phyloP scores from a whole-genome alignment of 2,888 invertebrate genomes.

The Drosophila subquinaria region DNA sequence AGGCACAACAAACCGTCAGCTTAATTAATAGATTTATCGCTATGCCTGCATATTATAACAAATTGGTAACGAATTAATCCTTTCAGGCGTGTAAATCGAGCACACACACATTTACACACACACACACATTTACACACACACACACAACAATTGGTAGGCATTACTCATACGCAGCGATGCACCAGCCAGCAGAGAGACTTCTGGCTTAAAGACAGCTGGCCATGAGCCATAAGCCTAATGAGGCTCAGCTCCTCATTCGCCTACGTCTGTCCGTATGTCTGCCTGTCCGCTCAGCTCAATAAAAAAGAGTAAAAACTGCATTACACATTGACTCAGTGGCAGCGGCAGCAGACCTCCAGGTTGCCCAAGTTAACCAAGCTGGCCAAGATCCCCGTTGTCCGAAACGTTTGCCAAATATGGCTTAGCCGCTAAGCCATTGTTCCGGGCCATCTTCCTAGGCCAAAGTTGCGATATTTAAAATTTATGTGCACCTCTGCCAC shows the following conservation, averaged over 20 bases:
- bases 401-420: conserved; percentile 65
- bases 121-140: too few relatives aligned
- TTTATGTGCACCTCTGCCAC: conserved; percentile 69
- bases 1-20: conserved; percentile 74
- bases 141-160: conserved; percentile 31
- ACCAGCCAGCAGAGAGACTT: conserved; percentile 17
- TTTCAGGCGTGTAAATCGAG: conserved; percentile 82
- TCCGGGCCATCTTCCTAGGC: conserved; percentile 60
- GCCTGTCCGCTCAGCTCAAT: conserved; percentile 68
- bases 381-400: conserved; percentile 21
- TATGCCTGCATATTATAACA: conserved; percentile 82
- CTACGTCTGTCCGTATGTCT: conserved; percentile 10
- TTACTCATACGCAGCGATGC: conserved; percentile 74
- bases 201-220: neutral
- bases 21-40: conserved; percentile 85
- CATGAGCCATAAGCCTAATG: conserved; percentile 29
- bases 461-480: conserved; percentile 70
- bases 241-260: conserved; percentile 30
- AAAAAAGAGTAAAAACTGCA: conserved; percentile 81
- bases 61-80: conserved; percentile 85
- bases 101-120: conserved; percentile 21
- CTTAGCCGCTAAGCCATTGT: conserved; percentile 49
- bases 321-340: conserved; percentile 35
- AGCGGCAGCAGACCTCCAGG: conserved; percentile 19
- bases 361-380: conserved; percentile 26